Base-by-base conservation (phyloP, 1,140 invertebrate genomes). In the Euborellia annulipes region DNA sequence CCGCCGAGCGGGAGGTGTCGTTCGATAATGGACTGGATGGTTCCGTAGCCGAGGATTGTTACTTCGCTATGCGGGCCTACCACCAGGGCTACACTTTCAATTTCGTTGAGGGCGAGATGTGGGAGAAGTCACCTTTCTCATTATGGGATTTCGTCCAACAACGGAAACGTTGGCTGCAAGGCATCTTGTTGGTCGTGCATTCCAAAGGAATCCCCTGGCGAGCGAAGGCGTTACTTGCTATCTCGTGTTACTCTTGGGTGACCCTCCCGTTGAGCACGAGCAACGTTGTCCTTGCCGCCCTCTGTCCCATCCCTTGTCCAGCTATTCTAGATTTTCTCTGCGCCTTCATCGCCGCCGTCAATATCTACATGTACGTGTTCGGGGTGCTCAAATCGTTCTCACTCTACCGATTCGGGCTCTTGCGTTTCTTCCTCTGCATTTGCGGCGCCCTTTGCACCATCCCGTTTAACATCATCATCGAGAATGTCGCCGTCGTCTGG, bases 1-100 rank as follows among this genome's bases (percentile, higher is more conserved):
- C 72, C 56, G 88, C 89, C 1, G 92, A 97, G 63, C 77, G 78
- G 55, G 72, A 78, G 48, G 88, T 97, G 1, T 88, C 89, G 0
- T 97, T 93, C 66, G 89, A 97, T 64, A 92, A 95, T 64, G 92
- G 92, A 6, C 68, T 85, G 38, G 90, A 95, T 63, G 91, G 91
- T 21, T 94, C 89, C 0, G 85, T 96, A n/a, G 92, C 93, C 19
- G 92, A 97, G 63, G 93, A 97, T 62, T 95, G 90, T 59, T 96
- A 80, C 60, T 97, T 97, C 68, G 89, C 86, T 0, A 92, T 97
- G 85, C 79, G 83, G 48, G 93, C 92, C 0, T 87, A 81, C 57
- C 73, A 73, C 44, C 70, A 85, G 60, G 86, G 86, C 8, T 89
- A 83, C 57, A 73, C 79, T 1, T 94, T 94, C 59, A 88, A 90